Percentiles rank a stretch among this genome's conserved stretches.
These are phyloP conservation scores for Buphagus erythrorhynchus DNA, from an alignment of 2,797 vertebrate genomes.

Conservation along the genomic window DNA sequence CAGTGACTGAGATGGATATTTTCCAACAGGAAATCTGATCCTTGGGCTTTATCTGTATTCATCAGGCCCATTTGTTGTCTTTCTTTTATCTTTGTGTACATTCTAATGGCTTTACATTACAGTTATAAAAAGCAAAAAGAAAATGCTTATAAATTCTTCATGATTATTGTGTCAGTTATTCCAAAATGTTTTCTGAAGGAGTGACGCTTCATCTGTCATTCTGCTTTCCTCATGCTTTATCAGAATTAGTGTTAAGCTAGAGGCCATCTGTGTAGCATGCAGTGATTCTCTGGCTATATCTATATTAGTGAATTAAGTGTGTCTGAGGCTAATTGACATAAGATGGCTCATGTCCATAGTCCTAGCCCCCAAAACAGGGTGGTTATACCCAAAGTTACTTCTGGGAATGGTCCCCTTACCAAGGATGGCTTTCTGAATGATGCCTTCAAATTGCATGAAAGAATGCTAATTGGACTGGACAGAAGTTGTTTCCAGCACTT, in stretches of 20 bases:
- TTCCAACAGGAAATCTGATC: slow-evolving; percentile 3
- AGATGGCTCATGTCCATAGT: background rate
- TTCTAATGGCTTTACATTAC: background rate
- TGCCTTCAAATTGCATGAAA: background rate
- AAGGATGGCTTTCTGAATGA: background rate
- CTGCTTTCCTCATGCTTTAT: background rate
- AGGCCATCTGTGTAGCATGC: background rate
- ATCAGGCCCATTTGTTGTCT: background rate
- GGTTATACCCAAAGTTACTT: background rate
- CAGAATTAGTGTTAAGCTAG: slow-evolving; percentile 22
- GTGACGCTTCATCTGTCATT: background rate
- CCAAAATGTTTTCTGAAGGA: background rate
- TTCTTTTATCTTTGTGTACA: background rate
- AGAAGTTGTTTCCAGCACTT: background rate
- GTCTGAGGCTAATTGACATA: background rate
- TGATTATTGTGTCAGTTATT: background rate
- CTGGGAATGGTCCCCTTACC: background rate
- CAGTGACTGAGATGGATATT: background rate
- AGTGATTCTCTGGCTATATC: background rate
- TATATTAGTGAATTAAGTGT: background rate
- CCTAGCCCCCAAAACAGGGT: background rate
- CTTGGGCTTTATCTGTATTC: background rate
- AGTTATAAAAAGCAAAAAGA: background rate
- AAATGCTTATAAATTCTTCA: background rate
- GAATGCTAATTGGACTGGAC: background rate